A percentile compares a stretch with the other conserved stretches of the same genome.
Conservation (phyloP, 92 coral and sea anemone species). For the Zoanthus sociatus region DNA sequence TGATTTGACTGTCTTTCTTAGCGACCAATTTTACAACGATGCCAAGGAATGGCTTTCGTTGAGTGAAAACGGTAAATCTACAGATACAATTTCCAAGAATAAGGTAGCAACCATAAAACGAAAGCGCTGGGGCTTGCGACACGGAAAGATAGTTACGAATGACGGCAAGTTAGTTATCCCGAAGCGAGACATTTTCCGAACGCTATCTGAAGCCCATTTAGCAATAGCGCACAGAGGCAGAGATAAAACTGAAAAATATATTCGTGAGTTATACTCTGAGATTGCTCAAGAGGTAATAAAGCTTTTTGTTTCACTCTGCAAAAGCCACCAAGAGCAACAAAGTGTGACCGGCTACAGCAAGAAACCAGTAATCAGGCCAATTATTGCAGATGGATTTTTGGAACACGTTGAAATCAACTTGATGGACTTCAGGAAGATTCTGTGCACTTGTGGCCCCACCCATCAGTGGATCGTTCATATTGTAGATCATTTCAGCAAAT, state of each 20-base stretch:
- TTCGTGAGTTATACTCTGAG: slow-evolving; percentile 40
- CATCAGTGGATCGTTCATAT: slow-evolving; percentile 51
- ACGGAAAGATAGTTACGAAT: slow-evolving; percentile 46
- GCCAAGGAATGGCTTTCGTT: slow-evolving; percentile 13
- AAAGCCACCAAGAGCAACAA: slow-evolving; percentile 47
- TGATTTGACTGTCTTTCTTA: slow-evolving; percentile 26
- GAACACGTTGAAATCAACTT: slow-evolving; percentile 35
- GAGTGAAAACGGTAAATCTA: slow-evolving; percentile 11
- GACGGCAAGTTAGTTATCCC: slow-evolving; percentile 47
- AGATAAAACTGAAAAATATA: slow-evolving; percentile 42
- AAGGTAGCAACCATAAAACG: slow-evolving; percentile 35
- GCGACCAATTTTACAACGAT: slow-evolving; percentile 37
- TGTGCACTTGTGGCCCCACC: slow-evolving; percentile 16
- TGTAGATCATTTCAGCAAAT: slow-evolving; percentile 49
- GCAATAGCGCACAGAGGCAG: slow-evolving; percentile 62
- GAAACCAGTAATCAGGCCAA: slow-evolving; percentile 38
- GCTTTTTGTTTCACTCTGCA: slow-evolving; percentile 49
- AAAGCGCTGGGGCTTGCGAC: slow-evolving; percentile 38
- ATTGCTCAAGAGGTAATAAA: slow-evolving; percentile 49
- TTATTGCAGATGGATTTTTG: slow-evolving; percentile 45
- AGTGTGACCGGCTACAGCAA: slow-evolving; percentile 49
- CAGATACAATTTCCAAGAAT: slow-evolving; percentile 8
- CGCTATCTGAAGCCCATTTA: slow-evolving; percentile 29
- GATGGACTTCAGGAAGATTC: slow-evolving; percentile 39
- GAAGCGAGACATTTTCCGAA: slow-evolving; percentile 33